phyloP scores from a whole-genome alignment of 2,888 invertebrate genomes.

The Eilema sororculum region DNA sequence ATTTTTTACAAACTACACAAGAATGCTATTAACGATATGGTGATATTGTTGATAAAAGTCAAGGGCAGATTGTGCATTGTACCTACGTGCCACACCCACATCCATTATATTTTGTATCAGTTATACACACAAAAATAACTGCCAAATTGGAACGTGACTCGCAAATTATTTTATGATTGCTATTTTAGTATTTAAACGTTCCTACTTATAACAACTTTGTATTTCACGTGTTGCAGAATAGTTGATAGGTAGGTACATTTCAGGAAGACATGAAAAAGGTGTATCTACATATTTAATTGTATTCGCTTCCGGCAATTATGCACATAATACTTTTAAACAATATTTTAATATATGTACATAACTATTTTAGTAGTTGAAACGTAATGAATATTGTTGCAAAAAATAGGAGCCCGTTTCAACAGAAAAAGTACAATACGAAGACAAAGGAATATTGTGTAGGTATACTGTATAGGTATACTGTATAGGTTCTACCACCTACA shows the following conservation, averaged over 20 bases:
- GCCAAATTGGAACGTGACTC: neutral
- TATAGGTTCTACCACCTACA: neutral
- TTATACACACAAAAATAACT: neutral
- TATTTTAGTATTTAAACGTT: neutral
- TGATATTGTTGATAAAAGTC: constrained; percentile 19
- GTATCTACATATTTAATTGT: neutral
- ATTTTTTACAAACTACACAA: constrained; percentile 17
- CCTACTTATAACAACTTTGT: neutral
- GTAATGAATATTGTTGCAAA: neutral
- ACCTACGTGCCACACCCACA: constrained; percentile 31
- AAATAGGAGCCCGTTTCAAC: neutral
- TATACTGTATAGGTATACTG: neutral
- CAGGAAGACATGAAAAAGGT: constrained; percentile 4
- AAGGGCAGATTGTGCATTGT: constrained; percentile 29
- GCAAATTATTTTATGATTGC: neutral
- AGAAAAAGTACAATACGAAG: neutral
- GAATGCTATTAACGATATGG: constrained; percentile 10
- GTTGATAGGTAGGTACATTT: neutral
- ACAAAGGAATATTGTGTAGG: neutral
- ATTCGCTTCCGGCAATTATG: constrained; percentile 30
- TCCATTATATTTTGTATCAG: constrained; percentile 32
- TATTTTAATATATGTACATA: constrained; percentile 1
- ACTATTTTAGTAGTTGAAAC: neutral
- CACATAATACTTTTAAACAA: constrained; percentile 12
- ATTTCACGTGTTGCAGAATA: neutral